A percentile compares a stretch with the other conserved stretches of the same genome.
Conservation (phyloP, 1,140 invertebrate species). For the Physella acuta region DNA sequence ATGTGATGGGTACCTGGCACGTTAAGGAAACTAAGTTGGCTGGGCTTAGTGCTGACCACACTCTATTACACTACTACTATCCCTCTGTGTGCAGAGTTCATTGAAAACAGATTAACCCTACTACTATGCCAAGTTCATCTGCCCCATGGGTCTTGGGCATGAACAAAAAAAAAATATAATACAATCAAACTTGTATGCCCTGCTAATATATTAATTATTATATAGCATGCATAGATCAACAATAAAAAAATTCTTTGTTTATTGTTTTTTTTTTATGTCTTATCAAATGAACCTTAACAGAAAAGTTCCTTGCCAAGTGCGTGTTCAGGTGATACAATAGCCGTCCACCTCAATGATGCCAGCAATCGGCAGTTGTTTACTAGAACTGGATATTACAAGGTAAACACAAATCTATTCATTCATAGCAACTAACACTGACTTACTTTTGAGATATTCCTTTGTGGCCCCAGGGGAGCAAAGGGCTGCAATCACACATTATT, state of each 20-base stretch:
- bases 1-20: too few species aligned
- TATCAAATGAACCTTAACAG: conserved; percentile 31
- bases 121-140: too few species aligned
- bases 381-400: conserved; percentile 84
- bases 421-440: neutral
- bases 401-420: conserved; percentile 47
- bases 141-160: too few species aligned
- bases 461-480: too few species aligned
- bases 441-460: neutral
- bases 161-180: neutral
- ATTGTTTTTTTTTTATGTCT: neutral
- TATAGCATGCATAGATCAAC: conserved; percentile 1
- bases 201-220: neutral
- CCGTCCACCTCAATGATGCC: conserved; percentile 67
- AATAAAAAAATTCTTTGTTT: too few species aligned
- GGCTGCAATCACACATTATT: too few species aligned
- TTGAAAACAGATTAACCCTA: too few species aligned
- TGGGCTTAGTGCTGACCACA: too few species aligned
- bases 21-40: too few species aligned
- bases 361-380: conserved; percentile 79
- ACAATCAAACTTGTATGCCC: neutral
- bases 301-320: conserved; percentile 39
- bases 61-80: too few species aligned
- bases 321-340: conserved; percentile 74
- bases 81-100: too few species aligned